Evolutionary conservation across 35 echinoderm and acorn worm species (phyloP).

Genomic region (Diadema setosum): DNA sequence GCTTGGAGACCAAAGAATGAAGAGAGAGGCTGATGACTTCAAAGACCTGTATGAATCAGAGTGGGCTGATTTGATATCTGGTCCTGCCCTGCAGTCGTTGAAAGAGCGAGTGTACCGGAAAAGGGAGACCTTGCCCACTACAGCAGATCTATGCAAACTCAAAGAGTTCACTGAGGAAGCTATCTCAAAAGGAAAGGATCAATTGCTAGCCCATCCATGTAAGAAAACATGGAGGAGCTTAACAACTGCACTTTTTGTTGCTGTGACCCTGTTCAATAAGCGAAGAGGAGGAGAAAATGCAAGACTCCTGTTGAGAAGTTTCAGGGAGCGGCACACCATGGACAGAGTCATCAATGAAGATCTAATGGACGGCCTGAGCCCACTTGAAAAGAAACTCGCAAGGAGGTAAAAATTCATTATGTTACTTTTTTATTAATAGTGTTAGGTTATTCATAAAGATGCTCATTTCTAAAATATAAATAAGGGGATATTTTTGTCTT

Average conservation of each 20-base stretch:
- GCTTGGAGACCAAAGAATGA: background rate
- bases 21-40: background rate
- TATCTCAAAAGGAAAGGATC: background rate
- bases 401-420: background rate
- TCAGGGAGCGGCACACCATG: background rate
- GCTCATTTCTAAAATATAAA: background rate
- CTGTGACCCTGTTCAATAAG: background rate
- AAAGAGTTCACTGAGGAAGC: background rate
- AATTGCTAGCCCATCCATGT: background rate
- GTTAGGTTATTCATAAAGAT: background rate
- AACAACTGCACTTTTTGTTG: background rate
- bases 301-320: background rate
- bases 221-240: background rate
- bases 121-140: background rate
- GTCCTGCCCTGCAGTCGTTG: background rate
- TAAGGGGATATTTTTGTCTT: background rate
- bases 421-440: background rate
- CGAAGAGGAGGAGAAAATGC: background rate
- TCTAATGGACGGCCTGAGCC: background rate
- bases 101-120: background rate
- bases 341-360: background rate
- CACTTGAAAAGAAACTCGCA: background rate
- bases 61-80: background rate
- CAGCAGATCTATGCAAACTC: conserved; percentile 23
- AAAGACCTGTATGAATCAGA: background rate